Evolutionary conservation across 2,113 vertebrate genomes (phyloP), one percentile per base, ranked within the genome.

Genomic region (Leiothrix lutea): DNA sequence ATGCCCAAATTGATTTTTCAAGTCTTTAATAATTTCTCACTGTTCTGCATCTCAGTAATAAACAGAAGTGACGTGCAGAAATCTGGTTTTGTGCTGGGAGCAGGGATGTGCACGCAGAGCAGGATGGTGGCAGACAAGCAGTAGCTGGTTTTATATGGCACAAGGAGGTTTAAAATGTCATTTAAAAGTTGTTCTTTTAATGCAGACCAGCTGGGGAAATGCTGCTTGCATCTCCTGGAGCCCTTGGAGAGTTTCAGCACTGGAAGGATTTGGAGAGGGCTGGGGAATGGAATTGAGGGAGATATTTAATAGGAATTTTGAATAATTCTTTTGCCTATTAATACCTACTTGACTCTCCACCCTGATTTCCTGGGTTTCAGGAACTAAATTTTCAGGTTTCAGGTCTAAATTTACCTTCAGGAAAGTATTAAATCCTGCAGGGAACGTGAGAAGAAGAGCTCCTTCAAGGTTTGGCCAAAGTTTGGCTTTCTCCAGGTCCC

Each of bases 1-100:
- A 93, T 66, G 81, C 44, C 83, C 60, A 75, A 86, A 92, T 78
- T 85, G 87, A 77, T 83, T 93, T 84, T 77, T 77, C 70, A 73
- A 12, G 66, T 86, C 66, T 95, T 84, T 70, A 77, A 78, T 93
- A 90, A 88, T 73, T 95, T 70, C 47, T 91, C 13, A 4, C 13
- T 58, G 33, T 40, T 88, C 33, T 70, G 2, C 14, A 48, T 69
- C 71, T 56, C 38, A 12, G 62, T 77, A 80, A 36, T 66, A 72
- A 90, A 44, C 85, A 51, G 60, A 85, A 60, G 14, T 73, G 65
- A 29, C 31, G 3, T 71, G 14, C n/a, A 38, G 53, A 48, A 82
- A 64, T 38, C 74, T 72, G 57, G 0, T 42, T 81, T 75, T 62
- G 62, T 69, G 79, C 5, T 47, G 61, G 65, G 70, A 74, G 65